Conservation (phyloP, 1,140 invertebrate species). For the Papilio aristodemus region DNA sequence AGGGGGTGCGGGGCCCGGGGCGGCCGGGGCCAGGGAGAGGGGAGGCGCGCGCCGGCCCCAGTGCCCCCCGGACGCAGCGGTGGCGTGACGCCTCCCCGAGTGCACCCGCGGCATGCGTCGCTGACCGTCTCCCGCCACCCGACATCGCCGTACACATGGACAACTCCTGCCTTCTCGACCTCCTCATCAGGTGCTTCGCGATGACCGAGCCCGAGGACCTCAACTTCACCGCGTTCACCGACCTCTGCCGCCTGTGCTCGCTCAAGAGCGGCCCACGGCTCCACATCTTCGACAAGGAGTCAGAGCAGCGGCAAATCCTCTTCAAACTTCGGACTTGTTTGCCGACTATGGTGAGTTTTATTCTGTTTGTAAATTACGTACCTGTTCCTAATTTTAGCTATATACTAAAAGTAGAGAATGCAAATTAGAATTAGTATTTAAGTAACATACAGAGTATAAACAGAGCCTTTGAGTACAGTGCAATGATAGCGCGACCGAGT, state of each 20-base stretch:
- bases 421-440: constrained; percentile 9
- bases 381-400: background rate
- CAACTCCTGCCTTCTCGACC: constrained; percentile 81
- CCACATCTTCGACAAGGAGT: constrained; percentile 86
- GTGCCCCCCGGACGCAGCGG: constrained; percentile 68
- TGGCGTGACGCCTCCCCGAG: constrained; percentile 69
- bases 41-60: constrained; percentile 49
- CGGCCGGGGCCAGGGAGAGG: constrained; percentile 42
- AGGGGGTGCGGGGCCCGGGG: constrained; percentile 43
- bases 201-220: constrained; percentile 85
- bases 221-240: constrained; percentile 83
- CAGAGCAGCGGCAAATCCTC: constrained; percentile 84
- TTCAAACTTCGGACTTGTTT: constrained; percentile 85
- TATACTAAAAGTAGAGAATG: background rate
- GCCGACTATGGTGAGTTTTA: constrained; percentile 82
- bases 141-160: constrained; percentile 77
- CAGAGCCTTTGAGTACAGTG: constrained; percentile 29
- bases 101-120: constrained; percentile 64
- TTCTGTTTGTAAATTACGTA: constrained; percentile 3
- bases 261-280: constrained; percentile 83
- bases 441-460: constrained; percentile 20
- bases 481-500: constrained; percentile 24
- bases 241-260: constrained; percentile 85
- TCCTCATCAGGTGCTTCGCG: constrained; percentile 81
- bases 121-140: constrained; percentile 72